Evolutionary conservation across 2,797 vertebrate species (phyloP), one percentile per base, ranked within the genome.

Genomic region (Epinephelus malabaricus): DNA sequence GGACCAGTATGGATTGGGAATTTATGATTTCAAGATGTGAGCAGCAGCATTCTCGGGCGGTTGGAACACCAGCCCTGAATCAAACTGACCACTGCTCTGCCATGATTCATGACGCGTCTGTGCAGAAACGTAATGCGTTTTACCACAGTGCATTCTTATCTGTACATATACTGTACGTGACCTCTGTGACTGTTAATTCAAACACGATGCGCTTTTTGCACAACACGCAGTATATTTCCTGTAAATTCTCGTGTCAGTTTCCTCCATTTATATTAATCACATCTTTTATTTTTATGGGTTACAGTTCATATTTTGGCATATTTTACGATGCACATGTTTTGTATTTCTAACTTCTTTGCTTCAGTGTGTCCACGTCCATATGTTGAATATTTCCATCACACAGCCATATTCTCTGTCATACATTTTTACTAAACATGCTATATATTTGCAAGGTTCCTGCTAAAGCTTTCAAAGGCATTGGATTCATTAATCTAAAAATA

Each of bases 21-120:
- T 91, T 91, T 90, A 93, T 86, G 85, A 90, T 83, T 91, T 92
- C 89, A 92, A 90, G 92, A 92, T 93, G 89, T 89, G 85, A 83
- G 68, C 34, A 34, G 34, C 69, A 21, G 65, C 75, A 19, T 82
- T 89, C 82, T 85, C 78, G 43, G 62, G 76, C 81, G 56, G 63
- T 76, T 78, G 66, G 65, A 89, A 76, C 73, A 17, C 56, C 87
- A 79, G 68, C 72, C 47, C 73, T 79, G 81, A 84, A 76, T 89
- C 78, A 78, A 75, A 85, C 79, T 85, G 89, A 88, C 88, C 90
- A 73, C 84, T 49, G 56, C 67, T 79, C 76, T 69, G 79, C 65
- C 82, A 64, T 91, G 86, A 93, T 92, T 92, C 86, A 93, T 72
- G 64, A 73, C 25, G 77, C 58, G 45, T 74, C 53, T 13, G 7